Base-by-base conservation (phyloP, 2,888 invertebrate species). In the Macaria liturata region DNA sequence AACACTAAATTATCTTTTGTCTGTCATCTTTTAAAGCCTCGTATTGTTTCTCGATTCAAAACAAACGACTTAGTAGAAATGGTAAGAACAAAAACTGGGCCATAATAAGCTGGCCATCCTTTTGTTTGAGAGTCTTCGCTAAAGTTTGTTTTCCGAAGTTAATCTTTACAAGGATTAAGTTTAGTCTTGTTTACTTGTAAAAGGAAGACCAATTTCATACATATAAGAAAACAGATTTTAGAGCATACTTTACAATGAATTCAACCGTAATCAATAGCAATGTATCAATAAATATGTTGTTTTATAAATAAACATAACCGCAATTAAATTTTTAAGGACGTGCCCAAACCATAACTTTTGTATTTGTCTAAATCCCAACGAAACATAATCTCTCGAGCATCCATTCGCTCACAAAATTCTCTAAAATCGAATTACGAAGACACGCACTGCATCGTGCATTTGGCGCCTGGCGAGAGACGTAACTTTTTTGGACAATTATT, bases 391-490 rank as follows among this genome's bases (percentile, higher is more conserved):
- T 68, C 70, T 70, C 69, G 66, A 67, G 63, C 67, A 55, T 59
- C 57, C 74, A 78, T 72, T 77, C 63, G 68, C 69, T 71, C 70
- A 80, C 75, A 72, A 78, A 82, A 80, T 80, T 83, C 75, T 72
- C 74, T 74, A 76, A 76, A 83, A 75, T 70, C 78, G 75, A 77
- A 80, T 56, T 78, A 59, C 62, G 61, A 72, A 73, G 79, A 51
- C 58, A 51, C 58, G 56, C 75, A 82, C 75, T 84, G 84, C 86
- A 85, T 75, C 84, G 76, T 81, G 85, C 87, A 85, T 88, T 89
- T 88, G 89, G 88, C 90, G 89, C 89, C 88, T 85, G 81, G 76
- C 75, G 73, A 85, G 86, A 86, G 84, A 84, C 82, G 81, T 76
- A 80, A 76, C 76, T 78, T 85, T 86, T 88, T 81, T 78, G 72